Evolutionary conservation across 2,888 invertebrate genomes (phyloP).

Genomic region (Rotaria socialis): DNA sequence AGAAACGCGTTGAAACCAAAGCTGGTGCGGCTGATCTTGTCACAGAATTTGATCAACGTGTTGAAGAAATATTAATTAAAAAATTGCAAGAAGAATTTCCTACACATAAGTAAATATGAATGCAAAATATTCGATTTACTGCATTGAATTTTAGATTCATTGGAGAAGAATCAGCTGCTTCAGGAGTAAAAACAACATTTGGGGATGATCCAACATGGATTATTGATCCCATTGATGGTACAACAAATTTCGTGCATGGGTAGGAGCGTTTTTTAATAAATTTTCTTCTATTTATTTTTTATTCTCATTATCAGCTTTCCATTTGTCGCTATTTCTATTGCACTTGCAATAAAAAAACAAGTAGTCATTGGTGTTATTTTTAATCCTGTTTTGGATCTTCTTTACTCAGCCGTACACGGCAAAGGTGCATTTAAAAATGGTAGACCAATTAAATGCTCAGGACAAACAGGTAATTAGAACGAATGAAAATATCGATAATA

Average conservation of each 20-base stretch:
- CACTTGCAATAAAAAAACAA: constrained; percentile 69
- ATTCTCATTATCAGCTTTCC: constrained; percentile 67
- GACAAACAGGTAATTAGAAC: constrained; percentile 62
- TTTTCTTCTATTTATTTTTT: constrained; percentile 7
- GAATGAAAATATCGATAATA: no score
- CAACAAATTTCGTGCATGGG: constrained; percentile 84
- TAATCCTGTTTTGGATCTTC: constrained; percentile 79
- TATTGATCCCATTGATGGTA: constrained; percentile 86
- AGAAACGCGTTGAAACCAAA: constrained; percentile 67
- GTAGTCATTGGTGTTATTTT: constrained; percentile 76
- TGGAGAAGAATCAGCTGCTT: constrained; percentile 74
- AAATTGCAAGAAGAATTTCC: constrained; percentile 58
- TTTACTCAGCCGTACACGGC: constrained; percentile 79
- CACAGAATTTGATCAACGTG: constrained; percentile 86
- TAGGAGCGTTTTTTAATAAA: constrained; percentile 48
- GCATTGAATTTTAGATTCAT: constrained; percentile 68
- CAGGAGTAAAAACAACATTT: constrained; percentile 67
- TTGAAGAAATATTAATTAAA: constrained; percentile 78
- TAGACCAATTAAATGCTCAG: constrained; percentile 70
- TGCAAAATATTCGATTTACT: neutral
- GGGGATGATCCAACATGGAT: constrained; percentile 78
- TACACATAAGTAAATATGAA: constrained; percentile 57
- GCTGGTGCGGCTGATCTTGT: constrained; percentile 79
- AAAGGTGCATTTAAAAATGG: constrained; percentile 84
- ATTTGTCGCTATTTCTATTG: constrained; percentile 82